Conservation (phyloP, 2,888 invertebrate genomes). For the Phyllotreta striolata region DNA sequence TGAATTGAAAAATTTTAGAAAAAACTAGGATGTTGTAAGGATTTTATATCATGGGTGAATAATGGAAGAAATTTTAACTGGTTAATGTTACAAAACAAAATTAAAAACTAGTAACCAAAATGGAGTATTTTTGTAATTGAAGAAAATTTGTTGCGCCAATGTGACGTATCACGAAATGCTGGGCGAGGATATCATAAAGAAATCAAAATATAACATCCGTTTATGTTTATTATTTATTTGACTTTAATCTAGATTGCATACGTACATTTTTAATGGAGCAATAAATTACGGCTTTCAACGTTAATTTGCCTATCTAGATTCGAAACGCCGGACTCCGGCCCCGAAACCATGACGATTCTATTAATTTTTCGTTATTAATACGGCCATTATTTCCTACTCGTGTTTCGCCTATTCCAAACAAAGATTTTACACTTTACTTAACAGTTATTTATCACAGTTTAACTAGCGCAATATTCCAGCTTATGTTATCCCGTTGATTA, state of each 20-base stretch:
- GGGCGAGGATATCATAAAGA: slow-evolving; percentile 27
- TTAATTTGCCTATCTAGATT: slow-evolving; percentile 34
- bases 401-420: not conserved
- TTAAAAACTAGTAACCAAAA: not conserved
- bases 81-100: too few species aligned
- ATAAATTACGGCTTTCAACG: slow-evolving; percentile 34
- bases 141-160: slow-evolving; percentile 1
- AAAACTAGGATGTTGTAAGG: too few species aligned
- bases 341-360: slow-evolving; percentile 25
- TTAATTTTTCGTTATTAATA: slow-evolving; percentile 1
- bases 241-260: slow-evolving; percentile 35
- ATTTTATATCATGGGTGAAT: too few species aligned
- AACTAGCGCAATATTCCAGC: too few species aligned
- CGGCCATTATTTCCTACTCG: slow-evolving; percentile 1
- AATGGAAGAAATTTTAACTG: too few species aligned
- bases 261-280: slow-evolving; percentile 33
- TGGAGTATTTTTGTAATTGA: not conserved
- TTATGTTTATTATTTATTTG: slow-evolving; percentile 36
- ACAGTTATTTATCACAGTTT: too few species aligned
- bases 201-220: slow-evolving; percentile 34
- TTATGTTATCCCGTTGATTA: too few species aligned
- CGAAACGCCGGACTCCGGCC: slow-evolving; percentile 4
- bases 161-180: slow-evolving; percentile 2
- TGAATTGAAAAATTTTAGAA: too few species aligned
- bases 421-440: not conserved